Evolutionary conservation across 23 tunicate genomes (phyloP).

Genomic region (Oikopleura dioica): DNA sequence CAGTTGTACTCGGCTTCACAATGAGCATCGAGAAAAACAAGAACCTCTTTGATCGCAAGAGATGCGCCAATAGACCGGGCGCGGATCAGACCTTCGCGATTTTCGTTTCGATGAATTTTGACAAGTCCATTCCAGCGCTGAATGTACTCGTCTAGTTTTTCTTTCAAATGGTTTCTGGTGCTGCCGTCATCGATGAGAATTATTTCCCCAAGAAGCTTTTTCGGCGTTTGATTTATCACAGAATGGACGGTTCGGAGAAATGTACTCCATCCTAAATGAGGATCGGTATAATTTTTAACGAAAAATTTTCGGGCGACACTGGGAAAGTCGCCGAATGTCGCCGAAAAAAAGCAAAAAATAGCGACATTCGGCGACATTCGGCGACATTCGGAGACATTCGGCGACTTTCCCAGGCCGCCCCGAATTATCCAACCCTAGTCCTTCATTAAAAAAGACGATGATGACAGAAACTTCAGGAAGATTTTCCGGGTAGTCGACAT

Average conservation of each 20-base stretch:
- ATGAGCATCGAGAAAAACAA: conserved; percentile 77
- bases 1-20: conserved; percentile 86
- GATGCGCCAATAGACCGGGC: conserved; percentile 74
- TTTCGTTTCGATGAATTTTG: conserved; percentile 45
- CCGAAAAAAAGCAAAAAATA: no score
- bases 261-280: conserved; percentile 96
- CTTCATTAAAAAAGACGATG: conserved; percentile 83
- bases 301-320: no score
- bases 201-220: conserved; percentile 40
- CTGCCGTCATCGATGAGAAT: conserved; percentile 77
- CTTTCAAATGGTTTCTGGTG: conserved; percentile 41
- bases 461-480: conserved; percentile 38
- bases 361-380: no score
- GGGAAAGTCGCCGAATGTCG: no score
- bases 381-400: no score
- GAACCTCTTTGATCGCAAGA: conserved; percentile 23
- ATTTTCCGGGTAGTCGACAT: conserved; percentile 38
- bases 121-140: conserved; percentile 42
- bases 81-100: conserved; percentile 66
- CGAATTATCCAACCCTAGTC: no score
- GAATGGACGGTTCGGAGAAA: conserved; percentile 70
- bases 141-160: conserved; percentile 39
- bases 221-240: conserved; percentile 55
- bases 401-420: no score
- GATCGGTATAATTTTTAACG: no score